Base-by-base conservation (phyloP, 2,113 vertebrate genomes). In the Hemiscyllium ocellatum region DNA sequence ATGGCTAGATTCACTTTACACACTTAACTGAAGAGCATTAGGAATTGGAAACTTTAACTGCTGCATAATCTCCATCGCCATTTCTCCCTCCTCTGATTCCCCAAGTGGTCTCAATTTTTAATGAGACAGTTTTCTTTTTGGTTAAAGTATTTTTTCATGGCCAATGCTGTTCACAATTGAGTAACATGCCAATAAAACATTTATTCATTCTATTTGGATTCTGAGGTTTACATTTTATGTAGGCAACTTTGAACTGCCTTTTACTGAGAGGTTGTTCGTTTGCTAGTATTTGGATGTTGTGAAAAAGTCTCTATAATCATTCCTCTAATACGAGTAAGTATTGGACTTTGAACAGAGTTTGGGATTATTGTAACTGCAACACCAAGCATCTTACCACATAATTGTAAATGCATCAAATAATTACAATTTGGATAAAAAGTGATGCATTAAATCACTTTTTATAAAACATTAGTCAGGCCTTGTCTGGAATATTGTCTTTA, bases 151-250 rank as follows among this genome's bases (percentile, higher is more conserved):
- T 96, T 98, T 98, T 98, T 97, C 98, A 98, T 98, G 98, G 98
- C 98, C 98, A 98, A 98, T 98, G 98, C 98, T 98, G 98, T 98
- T 99, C 98, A 99, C 98, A 98, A 95, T 98, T 97, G 96, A 97
- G 98, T 98, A 99, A 98, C 98, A 99, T 98, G 98, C 98, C 98
- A 99, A 99, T 99, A 98, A 98, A 98, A 98, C 96, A 97, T 98
- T 97, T 97, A 97, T 98, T 98, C 97, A 97, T 98, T 97, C 96
- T 96, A 97, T 97, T 97, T 97, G 97, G 96, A 97, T 98, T 97
- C 95, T 95, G 95, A 96, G 42, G 95, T 96, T 86, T 83, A 96
- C 96, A 95, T 96, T 97, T 97, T 97, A 96, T 97, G 96, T 96
- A 96, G 97, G 96, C 96, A 97, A 97, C 97, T 33, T 95, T n/a